Base-by-base conservation (phyloP, 2,797 vertebrate genomes). In the Triplophysa yarkandensis region DNA sequence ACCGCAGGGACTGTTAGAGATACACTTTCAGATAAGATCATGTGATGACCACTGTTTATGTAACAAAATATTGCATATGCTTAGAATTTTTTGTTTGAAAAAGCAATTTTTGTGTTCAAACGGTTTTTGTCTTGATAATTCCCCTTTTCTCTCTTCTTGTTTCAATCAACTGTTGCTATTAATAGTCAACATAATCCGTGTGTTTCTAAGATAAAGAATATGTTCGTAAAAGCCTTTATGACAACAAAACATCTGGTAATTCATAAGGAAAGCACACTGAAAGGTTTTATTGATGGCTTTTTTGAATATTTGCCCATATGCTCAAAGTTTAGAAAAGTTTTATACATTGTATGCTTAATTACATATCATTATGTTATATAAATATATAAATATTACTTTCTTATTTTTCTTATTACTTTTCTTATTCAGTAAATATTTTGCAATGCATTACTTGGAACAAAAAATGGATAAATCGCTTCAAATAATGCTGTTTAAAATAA, bases 21-120 rank as follows among this genome's bases (percentile, higher is more conserved):
- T 34, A 34, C 9, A 6, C 55, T 46, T 41, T 41, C 39, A 41
- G 39, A 46, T 60, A 60, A 60, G 27, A 25, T 67, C 46, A 34
- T 55, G 50, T 68, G 16, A 55, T 28, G 34, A 41, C 52, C 28
- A 36, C 43, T 25, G 58, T 71, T 71, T 62, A 62, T 62, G 44
- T 39, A 48, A 13, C 34, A 63, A 72, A 5, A 0, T 41, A 39
- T 54, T 63, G 43, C 30, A 48, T 39, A 16, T 50, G 58, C 16
- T 30, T 39, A 52, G 23, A 10, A 14, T 21, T 72, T 63, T 41
- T 25, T 63, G 32, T 52, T 62, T 71, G 19, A 27, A 23, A 21
- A 14, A 34, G n/a, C 41, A 46, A 28, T 61, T 71, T 43, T 19
- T 14, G n/a, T 46, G 43, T 30, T 25, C 30, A 4, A 44, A 46